phyloP scores from a whole-genome alignment of 2,113 vertebrate species.

The Pituophis catenifer region DNA sequence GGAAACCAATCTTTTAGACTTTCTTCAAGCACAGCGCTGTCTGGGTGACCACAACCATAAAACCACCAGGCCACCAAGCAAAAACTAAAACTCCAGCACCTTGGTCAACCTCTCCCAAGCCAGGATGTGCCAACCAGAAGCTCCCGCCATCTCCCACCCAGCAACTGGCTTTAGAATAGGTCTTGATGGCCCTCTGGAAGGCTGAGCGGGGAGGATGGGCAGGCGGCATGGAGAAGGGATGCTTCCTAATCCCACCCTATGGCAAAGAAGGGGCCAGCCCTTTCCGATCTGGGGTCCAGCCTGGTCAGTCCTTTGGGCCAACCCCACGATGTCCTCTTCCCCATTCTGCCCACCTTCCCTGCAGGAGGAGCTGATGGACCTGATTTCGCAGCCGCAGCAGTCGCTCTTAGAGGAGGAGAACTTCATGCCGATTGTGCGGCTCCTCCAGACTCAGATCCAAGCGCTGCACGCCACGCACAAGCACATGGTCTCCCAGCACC shows the following conservation, averaged over 20 bases:
- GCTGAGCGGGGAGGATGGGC: neutral
- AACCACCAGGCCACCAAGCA: neutral
- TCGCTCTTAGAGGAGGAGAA: constrained; percentile 45
- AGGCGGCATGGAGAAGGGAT: neutral
- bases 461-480: constrained; percentile 48
- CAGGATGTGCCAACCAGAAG: neutral
- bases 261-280: neutral
- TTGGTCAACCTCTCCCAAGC: neutral
- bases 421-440: constrained; percentile 56
- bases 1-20: neutral
- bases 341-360: accelerated
- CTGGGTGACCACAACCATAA: neutral
- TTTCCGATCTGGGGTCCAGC: neutral
- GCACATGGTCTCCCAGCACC: constrained; percentile 57
- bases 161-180: neutral
- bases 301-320: neutral
- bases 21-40: neutral
- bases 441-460: constrained; percentile 56
- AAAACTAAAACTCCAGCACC: neutral
- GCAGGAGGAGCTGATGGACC: constrained; percentile 66
- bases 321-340: accelerated
- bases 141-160: no score
- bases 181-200: neutral
- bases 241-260: neutral
- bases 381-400: constrained; percentile 52